phyloP scores from a whole-genome alignment of 2,113 vertebrate genomes.

The Argyrosomus japonicus region DNA sequence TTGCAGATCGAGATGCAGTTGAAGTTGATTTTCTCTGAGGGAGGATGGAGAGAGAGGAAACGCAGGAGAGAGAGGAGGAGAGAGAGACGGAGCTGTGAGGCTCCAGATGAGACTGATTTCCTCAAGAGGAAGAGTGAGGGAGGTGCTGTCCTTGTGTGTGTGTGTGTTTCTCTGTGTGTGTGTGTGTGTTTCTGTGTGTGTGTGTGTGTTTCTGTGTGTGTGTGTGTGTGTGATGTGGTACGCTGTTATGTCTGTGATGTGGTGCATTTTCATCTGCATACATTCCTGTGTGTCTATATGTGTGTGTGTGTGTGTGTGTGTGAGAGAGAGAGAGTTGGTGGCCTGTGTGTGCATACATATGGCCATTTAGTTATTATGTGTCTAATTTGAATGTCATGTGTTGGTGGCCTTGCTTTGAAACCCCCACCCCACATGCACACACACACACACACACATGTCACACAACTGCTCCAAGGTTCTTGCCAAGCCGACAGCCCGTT shows the following conservation, averaged over 20 bases:
- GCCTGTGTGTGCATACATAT: slow-evolving; percentile 32
- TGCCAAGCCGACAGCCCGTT: slow-evolving; percentile 63
- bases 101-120: slow-evolving; percentile 45
- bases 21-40: not conserved
- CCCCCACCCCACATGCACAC: not conserved
- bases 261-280: slow-evolving; percentile 38
- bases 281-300: not conserved
- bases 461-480: not conserved
- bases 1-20: not conserved
- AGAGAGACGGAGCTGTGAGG: not conserved
- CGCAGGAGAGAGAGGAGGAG: not conserved
- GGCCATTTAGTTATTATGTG: slow-evolving; percentile 35
- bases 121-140: slow-evolving; percentile 32
- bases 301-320: not conserved
- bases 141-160: slow-evolving; percentile 12
- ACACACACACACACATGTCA: slow-evolving; percentile 7
- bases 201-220: not conserved
- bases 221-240: slow-evolving; percentile 12
- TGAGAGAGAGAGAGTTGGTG: not conserved
- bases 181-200: not conserved
- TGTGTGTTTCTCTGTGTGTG: not conserved
- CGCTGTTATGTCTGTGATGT: slow-evolving; percentile 35
- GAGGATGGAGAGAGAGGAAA: not conserved
- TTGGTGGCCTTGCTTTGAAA: slow-evolving; percentile 43
- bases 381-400: slow-evolving; percentile 16